Evolutionary conservation across 2,797 vertebrate species (phyloP), one percentile per base, ranked within the genome.

Genomic region (Zonotrichia albicollis): DNA sequence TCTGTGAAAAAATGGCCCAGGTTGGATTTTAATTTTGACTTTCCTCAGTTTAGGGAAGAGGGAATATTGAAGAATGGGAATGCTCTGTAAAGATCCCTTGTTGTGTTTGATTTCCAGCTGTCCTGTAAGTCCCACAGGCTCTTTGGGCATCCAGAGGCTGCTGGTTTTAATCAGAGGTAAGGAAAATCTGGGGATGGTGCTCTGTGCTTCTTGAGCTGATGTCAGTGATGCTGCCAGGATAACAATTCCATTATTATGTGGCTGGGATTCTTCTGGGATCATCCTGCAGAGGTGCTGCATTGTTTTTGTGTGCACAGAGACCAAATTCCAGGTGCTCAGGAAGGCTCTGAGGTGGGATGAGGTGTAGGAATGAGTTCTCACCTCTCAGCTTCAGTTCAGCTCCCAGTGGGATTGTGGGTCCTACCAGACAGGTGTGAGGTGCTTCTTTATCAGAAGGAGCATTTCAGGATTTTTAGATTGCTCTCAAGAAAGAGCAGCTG

Each of bases 371-470:
- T 29, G 30, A 85, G 7, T 6, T n/a, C n/a, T n/a, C 30, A 67
- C 16, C 26, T 91, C 42, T 74, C 26, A 29, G 45, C 50, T 64
- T n/a, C 43, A 50, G 30, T 10, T 55, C 29, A n/a, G 48, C 40
- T 10, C 32, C 54, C 32, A 7, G 5, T 0, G 2, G 26, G 32
- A 7, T 57, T 19, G 6, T 29, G 5, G 10, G 23, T 54, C 2
- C 0, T 5, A 3, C 40, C 17, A 34, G 16, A 17, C 19, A 4
- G 32, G 14, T 15, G 16, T 16, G 32, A 46, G 34, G 20, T 46
- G 32, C 18, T 46, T 7, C 72, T 43, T 65, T 32, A 32, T 53
- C 50, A 67, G 7, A 5, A n/a, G 29, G 45, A 57, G 1, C 4
- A 22, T 18, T 66, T 30, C 62, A 83, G 42, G 21, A 58, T 18